These are phyloP conservation scores for Cuniculus paca DNA, from an alignment of 2,797 vertebrate genomes.

Conservation along the genomic window DNA sequence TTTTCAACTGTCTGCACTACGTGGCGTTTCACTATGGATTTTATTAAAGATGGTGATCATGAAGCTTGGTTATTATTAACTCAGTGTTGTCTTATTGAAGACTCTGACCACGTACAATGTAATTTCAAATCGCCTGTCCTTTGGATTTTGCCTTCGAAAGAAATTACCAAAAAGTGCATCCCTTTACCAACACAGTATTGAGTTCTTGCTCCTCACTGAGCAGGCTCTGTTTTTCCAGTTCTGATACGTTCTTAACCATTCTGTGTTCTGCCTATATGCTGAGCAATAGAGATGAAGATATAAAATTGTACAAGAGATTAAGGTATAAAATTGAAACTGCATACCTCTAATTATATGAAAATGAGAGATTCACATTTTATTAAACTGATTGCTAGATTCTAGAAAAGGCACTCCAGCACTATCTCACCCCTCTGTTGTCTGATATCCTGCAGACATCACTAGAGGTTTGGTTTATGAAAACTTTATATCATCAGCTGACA, in stretches of 20 bases:
- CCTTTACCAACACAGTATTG: not conserved
- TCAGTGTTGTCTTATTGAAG: not conserved
- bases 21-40: constrained; percentile 51
- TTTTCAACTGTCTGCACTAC: constrained; percentile 1
- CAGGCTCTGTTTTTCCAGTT: not conserved
- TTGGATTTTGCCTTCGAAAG: constrained; percentile 24
- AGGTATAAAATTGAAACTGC: not conserved
- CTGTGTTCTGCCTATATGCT: not conserved
- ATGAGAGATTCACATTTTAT: constrained; percentile 28
- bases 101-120: not conserved
- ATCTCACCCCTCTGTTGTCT: not conserved
- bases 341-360: constrained; percentile 4
- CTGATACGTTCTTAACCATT: not conserved
- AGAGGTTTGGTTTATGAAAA: constrained; percentile 5
- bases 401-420: not conserved
- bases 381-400: not conserved
- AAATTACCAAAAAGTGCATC: not conserved
- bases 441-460: not conserved
- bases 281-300: not conserved
- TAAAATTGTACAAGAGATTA: not conserved
- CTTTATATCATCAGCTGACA: not conserved
- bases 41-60: constrained; percentile 35
- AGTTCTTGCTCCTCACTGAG: not conserved
- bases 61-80: constrained; percentile 48
- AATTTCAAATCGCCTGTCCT: not conserved